Evolutionary conservation across 1,140 invertebrate species (phyloP).

Genomic region (Philaenus spumarius): DNA sequence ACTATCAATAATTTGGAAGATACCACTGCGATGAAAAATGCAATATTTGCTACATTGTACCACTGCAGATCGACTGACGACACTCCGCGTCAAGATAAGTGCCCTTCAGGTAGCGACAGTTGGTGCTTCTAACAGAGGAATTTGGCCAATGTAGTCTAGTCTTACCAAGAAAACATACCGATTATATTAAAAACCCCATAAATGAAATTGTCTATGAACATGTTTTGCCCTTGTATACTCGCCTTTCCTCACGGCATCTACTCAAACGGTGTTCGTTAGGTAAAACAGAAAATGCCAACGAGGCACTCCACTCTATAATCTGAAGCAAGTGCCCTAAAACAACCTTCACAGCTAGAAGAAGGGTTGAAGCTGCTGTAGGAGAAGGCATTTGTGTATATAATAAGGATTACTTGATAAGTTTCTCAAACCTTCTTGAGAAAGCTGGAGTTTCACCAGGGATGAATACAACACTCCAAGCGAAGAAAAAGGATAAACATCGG

Average conservation of each 20-base stretch:
- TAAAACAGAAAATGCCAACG: too few species aligned
- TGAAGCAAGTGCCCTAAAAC: too few species aligned
- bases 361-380: too few species aligned
- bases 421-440: too few species aligned
- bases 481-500: not conserved
- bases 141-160: not conserved
- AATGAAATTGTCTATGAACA: not conserved
- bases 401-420: not conserved
- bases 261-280: too few species aligned
- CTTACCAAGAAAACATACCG: not conserved
- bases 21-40: slow-evolving; percentile 14
- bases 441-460: not conserved
- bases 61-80: slow-evolving; percentile 23
- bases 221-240: not conserved
- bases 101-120: too few species aligned
- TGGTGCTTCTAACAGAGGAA: slow-evolving; percentile 22
- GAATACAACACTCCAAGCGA: not conserved
- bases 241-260: not conserved
- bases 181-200: not conserved
- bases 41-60: slow-evolving; percentile 18
- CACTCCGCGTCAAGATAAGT: slow-evolving; percentile 22
- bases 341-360: too few species aligned
- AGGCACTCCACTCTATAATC: too few species aligned
- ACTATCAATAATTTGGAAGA: slow-evolving; percentile 9
- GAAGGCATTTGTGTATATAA: too few species aligned